phyloP scores from a whole-genome alignment of 2,888 invertebrate species.

The Pachycephus smyrnensis region DNA sequence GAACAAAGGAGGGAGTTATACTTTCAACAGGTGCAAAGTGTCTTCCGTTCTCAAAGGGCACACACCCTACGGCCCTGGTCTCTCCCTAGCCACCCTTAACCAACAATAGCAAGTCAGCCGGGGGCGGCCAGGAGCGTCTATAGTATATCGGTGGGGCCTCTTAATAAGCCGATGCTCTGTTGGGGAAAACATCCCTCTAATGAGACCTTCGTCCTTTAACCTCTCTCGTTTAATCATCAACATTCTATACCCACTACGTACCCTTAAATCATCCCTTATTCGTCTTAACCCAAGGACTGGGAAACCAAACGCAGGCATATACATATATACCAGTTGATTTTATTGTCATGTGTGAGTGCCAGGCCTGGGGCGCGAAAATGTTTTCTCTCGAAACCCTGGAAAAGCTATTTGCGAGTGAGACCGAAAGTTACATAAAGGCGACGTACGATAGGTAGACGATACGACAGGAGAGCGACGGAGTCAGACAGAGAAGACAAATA shows the following conservation, averaged over 20 bases:
- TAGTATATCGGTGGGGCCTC: slow-evolving; percentile 9
- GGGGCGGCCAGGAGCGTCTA: not conserved
- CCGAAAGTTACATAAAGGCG: not conserved
- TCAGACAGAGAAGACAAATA: not conserved
- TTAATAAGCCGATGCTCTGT: slow-evolving; percentile 21
- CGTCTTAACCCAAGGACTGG: not conserved
- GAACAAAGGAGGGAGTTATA: slow-evolving; percentile 21
- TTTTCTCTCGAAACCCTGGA: not conserved
- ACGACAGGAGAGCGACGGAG: not conserved
- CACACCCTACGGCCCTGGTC: not conserved
- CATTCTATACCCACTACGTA: not conserved
- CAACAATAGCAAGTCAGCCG: not conserved
- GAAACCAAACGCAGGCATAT: not conserved
- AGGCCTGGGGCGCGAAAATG: not conserved
- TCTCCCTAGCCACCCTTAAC: not conserved
- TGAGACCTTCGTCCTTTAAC: slow-evolving; percentile 12
- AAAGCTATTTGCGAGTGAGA: not conserved
- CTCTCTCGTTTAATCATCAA: not conserved
- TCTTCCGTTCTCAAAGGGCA: slow-evolving; percentile 27
- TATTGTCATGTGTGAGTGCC: not conserved
- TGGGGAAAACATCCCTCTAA: slow-evolving; percentile 17
- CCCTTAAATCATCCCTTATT: not conserved
- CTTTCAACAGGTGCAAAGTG: slow-evolving; percentile 54
- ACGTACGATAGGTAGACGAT: not conserved
- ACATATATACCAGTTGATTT: not conserved